phyloP scores from a whole-genome alignment of 2,888 invertebrate species.

The Sepioteuthis lessoniana region DNA sequence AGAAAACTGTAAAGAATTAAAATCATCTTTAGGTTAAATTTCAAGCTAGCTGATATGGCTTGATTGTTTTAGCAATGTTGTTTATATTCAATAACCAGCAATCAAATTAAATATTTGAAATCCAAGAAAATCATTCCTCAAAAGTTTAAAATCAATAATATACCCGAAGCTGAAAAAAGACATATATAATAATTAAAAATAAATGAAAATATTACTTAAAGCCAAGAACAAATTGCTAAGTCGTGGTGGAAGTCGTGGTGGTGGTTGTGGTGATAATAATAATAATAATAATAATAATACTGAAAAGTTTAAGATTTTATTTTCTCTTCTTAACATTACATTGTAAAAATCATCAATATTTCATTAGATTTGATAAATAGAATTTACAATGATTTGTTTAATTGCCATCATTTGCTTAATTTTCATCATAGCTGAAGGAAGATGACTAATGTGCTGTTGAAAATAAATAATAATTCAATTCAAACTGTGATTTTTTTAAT shows the following conservation, averaged over 20 bases:
- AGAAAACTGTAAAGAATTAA: constrained; percentile 23
- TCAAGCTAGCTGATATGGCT: neutral
- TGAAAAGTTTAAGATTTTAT: neutral
- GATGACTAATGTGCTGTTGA: neutral
- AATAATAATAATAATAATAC: neutral
- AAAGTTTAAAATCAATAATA: neutral
- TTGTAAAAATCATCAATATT: neutral
- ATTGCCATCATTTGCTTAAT: neutral
- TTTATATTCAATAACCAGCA: neutral
- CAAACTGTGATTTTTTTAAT: neutral
- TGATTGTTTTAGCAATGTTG: neutral
- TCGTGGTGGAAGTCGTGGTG: too few relatives aligned
- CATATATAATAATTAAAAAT: neutral
- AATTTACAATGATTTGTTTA: neutral
- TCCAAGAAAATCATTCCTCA: constrained; percentile 9
- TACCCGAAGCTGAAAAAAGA: constrained; percentile 14
- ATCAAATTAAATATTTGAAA: constrained; percentile 20
- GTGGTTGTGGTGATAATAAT: too few relatives aligned
- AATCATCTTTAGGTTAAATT: neutral
- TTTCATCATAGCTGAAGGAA: neutral
- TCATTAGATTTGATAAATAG: neutral
- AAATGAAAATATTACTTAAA: neutral
- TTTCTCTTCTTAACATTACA: neutral
- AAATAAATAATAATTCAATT: neutral
- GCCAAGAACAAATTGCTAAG: neutral